Evolutionary conservation across 1,140 invertebrate species (phyloP).

Genomic region (Heliothis subflexa): DNA sequence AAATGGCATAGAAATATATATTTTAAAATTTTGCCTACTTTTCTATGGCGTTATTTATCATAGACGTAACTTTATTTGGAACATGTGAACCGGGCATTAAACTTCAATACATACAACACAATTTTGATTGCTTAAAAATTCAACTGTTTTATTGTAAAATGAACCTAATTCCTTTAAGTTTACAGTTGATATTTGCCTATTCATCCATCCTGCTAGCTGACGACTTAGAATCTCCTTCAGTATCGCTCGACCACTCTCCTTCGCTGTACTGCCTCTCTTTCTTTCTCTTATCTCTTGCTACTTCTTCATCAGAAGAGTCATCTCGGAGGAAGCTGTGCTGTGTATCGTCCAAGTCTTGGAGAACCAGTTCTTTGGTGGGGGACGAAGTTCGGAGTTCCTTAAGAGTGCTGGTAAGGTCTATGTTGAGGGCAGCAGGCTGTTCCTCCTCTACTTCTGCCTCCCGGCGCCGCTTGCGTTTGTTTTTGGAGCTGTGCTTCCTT

Average conservation of each 20-base stretch:
- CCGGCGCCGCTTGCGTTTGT: constrained; percentile 65
- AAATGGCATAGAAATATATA: no score
- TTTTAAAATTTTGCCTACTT: no score
- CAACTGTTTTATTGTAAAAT: neutral
- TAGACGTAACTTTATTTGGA: no score
- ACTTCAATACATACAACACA: neutral
- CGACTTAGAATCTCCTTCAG: constrained; percentile 62
- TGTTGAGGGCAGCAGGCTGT: constrained; percentile 58
- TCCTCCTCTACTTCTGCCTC: constrained; percentile 53
- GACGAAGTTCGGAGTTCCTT: constrained; percentile 71
- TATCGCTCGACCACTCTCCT: constrained; percentile 81
- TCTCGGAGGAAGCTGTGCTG: constrained; percentile 30
- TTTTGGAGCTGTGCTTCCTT: constrained; percentile 67
- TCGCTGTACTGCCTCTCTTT: constrained; percentile 76
- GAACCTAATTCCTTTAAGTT: neutral
- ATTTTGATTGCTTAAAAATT: neutral
- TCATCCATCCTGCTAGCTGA: constrained; percentile 20
- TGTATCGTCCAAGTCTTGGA: constrained; percentile 57
- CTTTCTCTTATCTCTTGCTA: constrained; percentile 49
- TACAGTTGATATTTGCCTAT: neutral
- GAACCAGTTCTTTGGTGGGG: constrained; percentile 70
- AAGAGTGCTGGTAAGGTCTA: constrained; percentile 74
- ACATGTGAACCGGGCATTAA: no score
- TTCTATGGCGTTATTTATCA: no score
- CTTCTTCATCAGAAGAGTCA: constrained; percentile 56